These are phyloP conservation scores for Mesembrinibis cayennensis DNA, from an alignment of 2,113 vertebrate genomes.

Conservation along the genomic window DNA sequence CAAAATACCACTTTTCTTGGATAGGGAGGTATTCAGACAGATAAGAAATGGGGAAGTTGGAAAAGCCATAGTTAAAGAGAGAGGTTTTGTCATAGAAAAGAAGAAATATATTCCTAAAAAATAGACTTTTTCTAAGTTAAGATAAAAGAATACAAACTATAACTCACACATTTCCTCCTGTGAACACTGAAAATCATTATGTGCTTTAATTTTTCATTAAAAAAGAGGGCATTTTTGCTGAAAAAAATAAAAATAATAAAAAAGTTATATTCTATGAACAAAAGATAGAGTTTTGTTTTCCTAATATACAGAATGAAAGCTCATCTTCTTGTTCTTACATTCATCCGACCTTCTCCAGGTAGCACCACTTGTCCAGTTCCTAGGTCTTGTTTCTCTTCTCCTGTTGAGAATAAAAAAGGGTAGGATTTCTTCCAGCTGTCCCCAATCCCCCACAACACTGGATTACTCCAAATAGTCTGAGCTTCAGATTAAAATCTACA, in stretches of 20 bases:
- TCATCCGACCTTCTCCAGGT: neutral
- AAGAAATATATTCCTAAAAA: neutral
- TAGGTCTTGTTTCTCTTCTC: neutral
- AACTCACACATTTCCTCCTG: neutral
- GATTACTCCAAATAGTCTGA: neutral
- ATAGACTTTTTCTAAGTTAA: neutral
- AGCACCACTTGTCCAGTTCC: neutral
- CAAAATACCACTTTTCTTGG: neutral
- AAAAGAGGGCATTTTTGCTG: neutral
- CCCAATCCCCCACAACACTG: neutral
- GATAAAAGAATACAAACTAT: neutral
- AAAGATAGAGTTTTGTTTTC: neutral
- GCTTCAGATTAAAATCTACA: neutral
- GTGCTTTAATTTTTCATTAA: neutral
- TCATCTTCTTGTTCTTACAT: neutral
- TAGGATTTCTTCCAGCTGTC: neutral
- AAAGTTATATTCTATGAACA: neutral
- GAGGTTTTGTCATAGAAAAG: neutral
- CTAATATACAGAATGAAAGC: neutral
- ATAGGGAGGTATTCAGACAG: neutral
- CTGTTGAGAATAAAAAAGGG: neutral
- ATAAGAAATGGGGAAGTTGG: neutral
- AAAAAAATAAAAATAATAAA: neutral
- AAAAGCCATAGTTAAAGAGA: neutral
- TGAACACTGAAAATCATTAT: neutral